A percentile compares a stretch with the other conserved stretches of the same genome.
Evolutionary conservation across 2,888 invertebrate genomes (phyloP).

Genomic region (Dicroscelio sp.): DNA sequence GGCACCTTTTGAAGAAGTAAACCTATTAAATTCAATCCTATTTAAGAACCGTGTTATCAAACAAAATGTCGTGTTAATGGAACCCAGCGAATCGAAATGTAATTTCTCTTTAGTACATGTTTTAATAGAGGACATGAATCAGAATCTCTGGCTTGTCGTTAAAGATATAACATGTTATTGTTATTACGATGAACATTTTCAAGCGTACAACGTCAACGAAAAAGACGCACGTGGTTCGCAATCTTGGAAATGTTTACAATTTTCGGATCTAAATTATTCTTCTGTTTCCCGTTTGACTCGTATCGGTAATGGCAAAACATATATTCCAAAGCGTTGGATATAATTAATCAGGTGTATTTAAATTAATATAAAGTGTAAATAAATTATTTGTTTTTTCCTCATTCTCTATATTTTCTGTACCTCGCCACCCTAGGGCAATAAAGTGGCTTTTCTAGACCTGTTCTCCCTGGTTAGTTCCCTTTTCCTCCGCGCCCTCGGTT

Average conservation of each 20-base stretch:
- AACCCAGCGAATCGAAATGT: slow-evolving; percentile 22
- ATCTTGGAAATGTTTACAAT: slow-evolving; percentile 59
- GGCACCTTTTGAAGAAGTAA: too few species aligned
- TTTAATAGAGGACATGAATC: slow-evolving; percentile 45
- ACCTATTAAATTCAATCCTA: neutral
- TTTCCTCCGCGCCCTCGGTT: too few species aligned
- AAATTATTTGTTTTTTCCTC: too few species aligned
- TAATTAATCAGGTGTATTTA: too few species aligned
- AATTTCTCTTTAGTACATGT: slow-evolving; percentile 51
- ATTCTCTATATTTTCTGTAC: too few species aligned
- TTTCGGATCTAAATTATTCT: slow-evolving; percentile 18
- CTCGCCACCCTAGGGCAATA: too few species aligned
- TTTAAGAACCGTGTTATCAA: slow-evolving; percentile 16
- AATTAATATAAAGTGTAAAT: too few species aligned
- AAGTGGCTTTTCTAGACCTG: too few species aligned
- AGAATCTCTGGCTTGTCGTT: slow-evolving; percentile 40
- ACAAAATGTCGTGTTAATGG: slow-evolving; percentile 24
- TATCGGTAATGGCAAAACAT: neutral
- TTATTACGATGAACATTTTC: slow-evolving; percentile 70
- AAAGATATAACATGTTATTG: slow-evolving; percentile 59
- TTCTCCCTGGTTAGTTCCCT: too few species aligned
- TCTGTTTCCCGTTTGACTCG: slow-evolving; percentile 14
- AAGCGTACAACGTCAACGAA: slow-evolving; percentile 51
- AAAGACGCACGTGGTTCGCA: slow-evolving; percentile 14
- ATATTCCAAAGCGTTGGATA: too few species aligned